Percentiles rank a stretch among this genome's conserved stretches.
Conservation (phyloP, 2,113 vertebrate species). For the Limanda limanda region DNA sequence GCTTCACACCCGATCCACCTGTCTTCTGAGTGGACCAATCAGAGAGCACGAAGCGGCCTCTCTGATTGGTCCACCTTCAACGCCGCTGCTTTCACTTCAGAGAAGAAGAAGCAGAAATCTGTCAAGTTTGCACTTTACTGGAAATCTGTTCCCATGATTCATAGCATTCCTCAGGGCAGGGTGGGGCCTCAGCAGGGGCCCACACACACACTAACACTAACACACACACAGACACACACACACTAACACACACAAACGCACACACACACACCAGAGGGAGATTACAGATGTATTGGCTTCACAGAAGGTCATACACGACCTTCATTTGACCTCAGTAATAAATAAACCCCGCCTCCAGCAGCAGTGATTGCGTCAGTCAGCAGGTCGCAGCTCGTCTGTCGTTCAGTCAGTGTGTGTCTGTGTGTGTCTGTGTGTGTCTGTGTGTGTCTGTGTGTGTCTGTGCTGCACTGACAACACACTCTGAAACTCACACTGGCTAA, state of each 20-base stretch:
- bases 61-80: background rate
- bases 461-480: too few species aligned
- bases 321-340: too few species aligned
- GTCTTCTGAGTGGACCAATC: background rate
- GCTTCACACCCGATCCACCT: too few species aligned
- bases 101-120: slow-evolving; percentile 28
- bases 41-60: background rate
- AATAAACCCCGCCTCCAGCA: too few species aligned
- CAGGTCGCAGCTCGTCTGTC: slow-evolving; percentile 5
- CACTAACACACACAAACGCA: slow-evolving; percentile 6
- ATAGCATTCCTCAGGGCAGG: slow-evolving; percentile 55
- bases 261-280: background rate
- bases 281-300: too few species aligned
- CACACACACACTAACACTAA: slow-evolving; percentile 1
- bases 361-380: background rate
- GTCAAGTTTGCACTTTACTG: slow-evolving; percentile 45
- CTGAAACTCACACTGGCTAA: too few species aligned
- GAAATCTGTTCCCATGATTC: slow-evolving; percentile 59
- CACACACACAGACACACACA: slow-evolving; percentile 24
- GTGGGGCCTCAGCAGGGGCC: slow-evolving; percentile 28
- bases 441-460: too few species aligned
- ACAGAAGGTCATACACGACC: too few species aligned
- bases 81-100: slow-evolving; percentile 20
- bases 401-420: too few species aligned
- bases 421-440: too few species aligned